These are phyloP conservation scores for Ernsta delagoae DNA, from an alignment of 2,888 invertebrate genomes.

Conservation along the genomic window DNA sequence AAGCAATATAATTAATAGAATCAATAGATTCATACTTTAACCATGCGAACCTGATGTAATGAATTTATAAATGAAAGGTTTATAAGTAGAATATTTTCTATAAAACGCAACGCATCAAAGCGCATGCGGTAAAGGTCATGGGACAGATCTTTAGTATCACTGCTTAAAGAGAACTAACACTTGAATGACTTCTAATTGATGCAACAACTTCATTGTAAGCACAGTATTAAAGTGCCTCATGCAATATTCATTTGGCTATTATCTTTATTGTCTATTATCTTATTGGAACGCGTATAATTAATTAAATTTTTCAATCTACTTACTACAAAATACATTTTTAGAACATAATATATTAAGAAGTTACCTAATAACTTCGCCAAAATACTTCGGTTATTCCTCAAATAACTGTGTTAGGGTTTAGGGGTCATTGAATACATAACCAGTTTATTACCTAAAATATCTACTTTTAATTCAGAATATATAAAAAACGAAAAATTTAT, in stretches of 20 bases:
- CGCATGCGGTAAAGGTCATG: constrained; percentile 48
- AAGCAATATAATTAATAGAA: neutral
- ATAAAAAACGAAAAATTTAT: too few relatives aligned
- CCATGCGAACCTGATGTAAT: constrained; percentile 11
- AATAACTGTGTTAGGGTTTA: too few relatives aligned
- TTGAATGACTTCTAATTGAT: constrained; percentile 63
- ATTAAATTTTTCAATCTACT: constrained; percentile 41
- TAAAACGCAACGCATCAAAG: constrained; percentile 17
- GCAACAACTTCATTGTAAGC: constrained; percentile 60
- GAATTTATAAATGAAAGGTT: constrained; percentile 15
- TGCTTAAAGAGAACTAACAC: constrained; percentile 60
- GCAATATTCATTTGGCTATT: constrained; percentile 66
- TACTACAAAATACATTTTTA: too few relatives aligned
- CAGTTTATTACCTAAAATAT: too few relatives aligned
- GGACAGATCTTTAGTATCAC: constrained; percentile 45
- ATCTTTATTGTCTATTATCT: constrained; percentile 44
- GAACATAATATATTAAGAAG: too few relatives aligned
- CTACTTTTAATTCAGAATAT: too few relatives aligned
- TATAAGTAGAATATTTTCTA: constrained; percentile 10
- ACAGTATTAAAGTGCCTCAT: constrained; percentile 61
- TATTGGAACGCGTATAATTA: constrained; percentile 37
- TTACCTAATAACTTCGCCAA: too few relatives aligned
- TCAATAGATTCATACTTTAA: neutral
- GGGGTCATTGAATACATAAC: too few relatives aligned
- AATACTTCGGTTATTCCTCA: too few relatives aligned